Evolutionary conservation across 1,140 invertebrate genomes (phyloP).

Genomic region (Agrilus planipennis): DNA sequence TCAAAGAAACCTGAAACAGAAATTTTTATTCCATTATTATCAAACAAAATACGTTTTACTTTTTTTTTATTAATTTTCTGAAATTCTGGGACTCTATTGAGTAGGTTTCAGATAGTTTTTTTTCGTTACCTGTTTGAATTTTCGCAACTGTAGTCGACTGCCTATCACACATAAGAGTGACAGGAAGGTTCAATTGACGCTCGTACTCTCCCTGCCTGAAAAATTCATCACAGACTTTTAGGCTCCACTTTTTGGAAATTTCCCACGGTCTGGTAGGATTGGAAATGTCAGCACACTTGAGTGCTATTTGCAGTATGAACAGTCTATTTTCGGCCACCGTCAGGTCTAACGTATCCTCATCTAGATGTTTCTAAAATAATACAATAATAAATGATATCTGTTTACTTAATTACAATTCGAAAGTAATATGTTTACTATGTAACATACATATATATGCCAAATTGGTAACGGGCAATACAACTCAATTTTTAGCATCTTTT

Average conservation of each 20-base stretch:
- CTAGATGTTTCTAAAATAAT: conserved; percentile 49
- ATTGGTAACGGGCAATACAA: too few relatives aligned
- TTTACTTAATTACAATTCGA: too few relatives aligned
- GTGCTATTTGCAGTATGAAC: conserved; percentile 78
- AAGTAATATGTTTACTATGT: too few relatives aligned
- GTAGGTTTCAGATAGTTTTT: too few relatives aligned
- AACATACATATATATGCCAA: too few relatives aligned
- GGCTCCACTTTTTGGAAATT: conserved; percentile 74
- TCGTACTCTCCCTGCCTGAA: conserved; percentile 85
- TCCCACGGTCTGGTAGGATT: conserved; percentile 85
- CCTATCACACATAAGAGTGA: conserved; percentile 75
- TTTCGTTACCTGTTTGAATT: conserved; percentile 79
- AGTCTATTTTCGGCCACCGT: conserved; percentile 53
- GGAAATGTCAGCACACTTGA: conserved; percentile 89
- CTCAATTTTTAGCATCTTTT: too few relatives aligned
- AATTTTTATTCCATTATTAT: conserved; percentile 5
- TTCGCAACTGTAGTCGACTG: conserved; percentile 69
- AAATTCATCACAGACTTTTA: conserved; percentile 87
- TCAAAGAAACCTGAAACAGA: conserved; percentile 65
- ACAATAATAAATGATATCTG: conserved; percentile 7
- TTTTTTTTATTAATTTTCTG: too few relatives aligned
- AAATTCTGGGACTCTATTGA: too few relatives aligned
- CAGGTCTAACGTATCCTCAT: conserved; percentile 58
- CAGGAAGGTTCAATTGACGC: conserved; percentile 60
- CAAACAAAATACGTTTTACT: too few relatives aligned